Conservation (phyloP, 1,140 invertebrate genomes). For the Battus philenor region DNA sequence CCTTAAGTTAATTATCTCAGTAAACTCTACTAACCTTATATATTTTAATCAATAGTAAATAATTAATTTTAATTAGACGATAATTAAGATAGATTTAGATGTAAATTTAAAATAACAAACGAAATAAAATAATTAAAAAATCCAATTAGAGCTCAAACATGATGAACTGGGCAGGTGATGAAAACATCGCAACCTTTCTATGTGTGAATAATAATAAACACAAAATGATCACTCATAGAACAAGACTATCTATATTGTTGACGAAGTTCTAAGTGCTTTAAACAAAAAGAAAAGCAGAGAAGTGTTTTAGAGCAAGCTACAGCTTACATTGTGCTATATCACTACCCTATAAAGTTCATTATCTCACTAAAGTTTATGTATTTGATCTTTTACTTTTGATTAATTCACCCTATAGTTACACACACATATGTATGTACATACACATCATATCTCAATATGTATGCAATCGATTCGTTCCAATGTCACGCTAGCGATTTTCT, state of each 20-base stretch:
- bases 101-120: too few relatives aligned
- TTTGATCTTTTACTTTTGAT: conserved; percentile 6
- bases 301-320: background rate
- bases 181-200: conserved; percentile 7
- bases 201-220: conserved; percentile 6
- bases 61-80: too few relatives aligned
- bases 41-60: background rate
- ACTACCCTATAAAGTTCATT: conserved; percentile 9
- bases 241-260: too few relatives aligned
- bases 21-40: conserved; percentile 11
- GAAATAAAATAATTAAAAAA: too few relatives aligned
- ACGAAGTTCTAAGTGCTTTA: too few relatives aligned
- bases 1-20: conserved; percentile 4
- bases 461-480: conserved; percentile 32
- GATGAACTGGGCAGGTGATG: conserved; percentile 13
- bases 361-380: conserved; percentile 2
- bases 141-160: background rate
- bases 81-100: too few relatives aligned
- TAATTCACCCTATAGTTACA: background rate
- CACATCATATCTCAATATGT: conserved; percentile 26
- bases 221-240: too few relatives aligned
- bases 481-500: conserved; percentile 18
- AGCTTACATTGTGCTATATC: conserved; percentile 2
- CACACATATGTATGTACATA: conserved; percentile 22
- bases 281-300: background rate